Conservation (phyloP, 2,113 vertebrate species). For the Fukomys damarensis region DNA sequence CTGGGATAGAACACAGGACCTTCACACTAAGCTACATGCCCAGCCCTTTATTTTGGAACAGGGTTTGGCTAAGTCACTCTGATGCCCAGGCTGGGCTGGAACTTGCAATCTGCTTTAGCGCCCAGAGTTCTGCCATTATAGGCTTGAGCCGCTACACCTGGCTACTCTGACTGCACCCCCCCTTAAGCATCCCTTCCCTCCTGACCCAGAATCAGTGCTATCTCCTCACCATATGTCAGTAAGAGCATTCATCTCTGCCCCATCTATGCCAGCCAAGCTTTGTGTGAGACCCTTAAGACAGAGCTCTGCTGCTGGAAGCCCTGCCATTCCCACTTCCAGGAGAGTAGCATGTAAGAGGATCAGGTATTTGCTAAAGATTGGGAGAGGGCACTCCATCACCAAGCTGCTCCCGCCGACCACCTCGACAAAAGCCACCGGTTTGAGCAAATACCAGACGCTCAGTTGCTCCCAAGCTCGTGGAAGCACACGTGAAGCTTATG, state of each 20-base stretch:
- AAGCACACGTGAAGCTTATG: not conserved
- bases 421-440: not conserved
- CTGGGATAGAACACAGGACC: not conserved
- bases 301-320: not conserved
- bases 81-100: not conserved
- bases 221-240: rapidly evolving
- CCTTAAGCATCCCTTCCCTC: too few relatives aligned
- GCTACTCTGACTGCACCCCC: not conserved
- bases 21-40: not conserved
- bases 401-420: not conserved
- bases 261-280: rapidly evolving
- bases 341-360: too few relatives aligned
- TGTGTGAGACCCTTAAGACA: not conserved
- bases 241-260: rapidly evolving
- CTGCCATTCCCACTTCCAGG: too few relatives aligned
- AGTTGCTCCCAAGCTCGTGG: not conserved
- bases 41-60: not conserved
- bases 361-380: not conserved
- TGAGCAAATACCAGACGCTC: not conserved
- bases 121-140: not conserved
- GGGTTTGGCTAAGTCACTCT: not conserved
- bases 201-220: not conserved
- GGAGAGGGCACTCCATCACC: not conserved
- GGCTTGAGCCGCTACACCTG: not conserved
- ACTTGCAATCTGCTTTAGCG: not conserved